These are phyloP conservation scores for Heliconius aoede DNA, from an alignment of 2,888 invertebrate species.

Conservation along the genomic window DNA sequence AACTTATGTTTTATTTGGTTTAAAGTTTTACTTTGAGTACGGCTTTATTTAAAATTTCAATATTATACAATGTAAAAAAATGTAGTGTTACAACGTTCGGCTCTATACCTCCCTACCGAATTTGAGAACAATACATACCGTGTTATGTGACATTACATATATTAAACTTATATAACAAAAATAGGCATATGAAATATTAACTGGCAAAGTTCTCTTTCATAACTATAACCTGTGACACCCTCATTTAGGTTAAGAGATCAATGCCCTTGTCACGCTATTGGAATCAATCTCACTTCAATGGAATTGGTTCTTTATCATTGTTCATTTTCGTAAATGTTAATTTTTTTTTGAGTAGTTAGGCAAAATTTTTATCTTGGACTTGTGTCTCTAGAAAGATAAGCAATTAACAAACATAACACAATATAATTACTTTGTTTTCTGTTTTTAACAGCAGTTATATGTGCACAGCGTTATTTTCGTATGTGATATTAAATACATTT, in stretches of 20 bases:
- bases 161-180: not conserved
- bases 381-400: not conserved
- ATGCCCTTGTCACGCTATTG: constrained; percentile 41
- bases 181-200: not conserved
- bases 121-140: too few species aligned
- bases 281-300: constrained; percentile 25
- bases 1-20: too few species aligned
- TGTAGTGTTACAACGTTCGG: too few species aligned
- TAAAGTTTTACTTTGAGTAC: too few species aligned
- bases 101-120: too few species aligned
- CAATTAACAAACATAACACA: not conserved
- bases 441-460: too few species aligned
- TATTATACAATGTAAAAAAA: too few species aligned
- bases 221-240: constrained; percentile 38
- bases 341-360: not conserved
- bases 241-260: constrained; percentile 56
- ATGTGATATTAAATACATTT: too few species aligned
- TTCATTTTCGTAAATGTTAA: constrained; percentile 4
- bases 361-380: not conserved
- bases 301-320: constrained; percentile 14
- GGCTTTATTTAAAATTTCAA: too few species aligned
- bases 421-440: too few species aligned
- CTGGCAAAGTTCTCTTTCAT: not conserved
- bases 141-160: not conserved
- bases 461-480: too few species aligned